Evolutionary conservation across 2,113 vertebrate genomes (phyloP).

Genomic region (Perca flavescens): DNA sequence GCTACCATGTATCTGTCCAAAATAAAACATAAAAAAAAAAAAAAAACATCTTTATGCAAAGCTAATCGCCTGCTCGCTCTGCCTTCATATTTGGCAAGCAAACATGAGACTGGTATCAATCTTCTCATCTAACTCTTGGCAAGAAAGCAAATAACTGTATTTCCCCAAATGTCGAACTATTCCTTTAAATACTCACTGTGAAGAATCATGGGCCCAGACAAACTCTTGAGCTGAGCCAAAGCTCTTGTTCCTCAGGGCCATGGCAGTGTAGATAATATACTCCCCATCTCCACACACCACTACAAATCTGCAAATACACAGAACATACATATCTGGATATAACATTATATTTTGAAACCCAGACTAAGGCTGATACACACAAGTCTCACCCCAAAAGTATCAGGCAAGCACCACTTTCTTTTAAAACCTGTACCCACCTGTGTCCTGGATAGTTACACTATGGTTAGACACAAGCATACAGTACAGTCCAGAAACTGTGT

Average conservation of each 20-base stretch:
- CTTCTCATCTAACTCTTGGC: not conserved
- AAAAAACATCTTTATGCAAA: no score
- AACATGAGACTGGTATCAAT: not conserved
- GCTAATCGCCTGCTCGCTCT: not conserved
- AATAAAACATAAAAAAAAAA: no score
- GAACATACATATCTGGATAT: not conserved
- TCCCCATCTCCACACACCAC: constrained; percentile 88
- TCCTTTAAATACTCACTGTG: constrained; percentile 87
- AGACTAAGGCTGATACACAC: not conserved
- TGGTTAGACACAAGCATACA: no score
- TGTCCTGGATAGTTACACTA: no score
- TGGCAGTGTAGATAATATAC: constrained; percentile 96
- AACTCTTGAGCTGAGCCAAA: constrained; percentile 97
- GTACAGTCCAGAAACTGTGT: not conserved
- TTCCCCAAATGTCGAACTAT: not conserved
- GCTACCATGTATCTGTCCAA: no score
- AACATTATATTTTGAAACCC: not conserved
- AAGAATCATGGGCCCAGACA: constrained; percentile 95
- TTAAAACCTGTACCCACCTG: no score
- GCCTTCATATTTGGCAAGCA: no score
- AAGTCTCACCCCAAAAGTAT: no score
- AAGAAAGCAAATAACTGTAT: not conserved
- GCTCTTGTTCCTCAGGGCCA: constrained; percentile 96
- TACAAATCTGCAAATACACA: constrained; percentile 47
- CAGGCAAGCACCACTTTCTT: no score